Conservation (phyloP, 2,888 invertebrate species). For the Erannis defoliaria region DNA sequence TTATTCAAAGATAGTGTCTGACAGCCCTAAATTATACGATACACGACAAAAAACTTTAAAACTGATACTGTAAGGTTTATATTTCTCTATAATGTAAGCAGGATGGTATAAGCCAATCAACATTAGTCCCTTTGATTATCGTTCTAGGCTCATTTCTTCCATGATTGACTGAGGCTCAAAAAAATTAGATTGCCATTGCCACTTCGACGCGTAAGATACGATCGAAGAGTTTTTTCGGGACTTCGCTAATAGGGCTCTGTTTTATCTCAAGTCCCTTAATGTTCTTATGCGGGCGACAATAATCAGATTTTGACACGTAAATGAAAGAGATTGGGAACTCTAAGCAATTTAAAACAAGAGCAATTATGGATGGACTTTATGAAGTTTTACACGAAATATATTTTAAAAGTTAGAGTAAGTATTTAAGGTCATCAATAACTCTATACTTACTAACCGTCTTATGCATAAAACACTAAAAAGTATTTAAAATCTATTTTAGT, state of each 20-base stretch:
- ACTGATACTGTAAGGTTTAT: slow-evolving; percentile 42
- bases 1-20: slow-evolving; percentile 69
- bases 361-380: slow-evolving; percentile 3
- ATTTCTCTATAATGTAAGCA: slow-evolving; percentile 36
- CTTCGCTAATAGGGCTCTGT: slow-evolving; percentile 82
- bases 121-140: slow-evolving; percentile 78
- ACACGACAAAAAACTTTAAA: slow-evolving; percentile 48
- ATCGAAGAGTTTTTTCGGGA: slow-evolving; percentile 75
- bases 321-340: slow-evolving; percentile 66
- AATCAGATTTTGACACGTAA: slow-evolving; percentile 84
- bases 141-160: slow-evolving; percentile 79
- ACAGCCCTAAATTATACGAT: slow-evolving; percentile 43
- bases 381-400: slow-evolving; percentile 6
- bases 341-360: slow-evolving; percentile 36
- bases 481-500: too few relatives aligned
- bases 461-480: too few relatives aligned
- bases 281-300: slow-evolving; percentile 83
- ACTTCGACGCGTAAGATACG: slow-evolving; percentile 77
- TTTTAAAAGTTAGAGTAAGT: too few relatives aligned
- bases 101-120: slow-evolving; percentile 73
- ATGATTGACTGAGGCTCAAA: slow-evolving; percentile 80
- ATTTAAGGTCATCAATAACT: too few relatives aligned
- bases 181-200: slow-evolving; percentile 84
- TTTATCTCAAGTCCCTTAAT: slow-evolving; percentile 83
- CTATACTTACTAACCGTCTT: too few relatives aligned